Evolutionary conservation across 1,140 invertebrate genomes (phyloP).

Genomic region (Stenopsyche tienmushanensis): DNA sequence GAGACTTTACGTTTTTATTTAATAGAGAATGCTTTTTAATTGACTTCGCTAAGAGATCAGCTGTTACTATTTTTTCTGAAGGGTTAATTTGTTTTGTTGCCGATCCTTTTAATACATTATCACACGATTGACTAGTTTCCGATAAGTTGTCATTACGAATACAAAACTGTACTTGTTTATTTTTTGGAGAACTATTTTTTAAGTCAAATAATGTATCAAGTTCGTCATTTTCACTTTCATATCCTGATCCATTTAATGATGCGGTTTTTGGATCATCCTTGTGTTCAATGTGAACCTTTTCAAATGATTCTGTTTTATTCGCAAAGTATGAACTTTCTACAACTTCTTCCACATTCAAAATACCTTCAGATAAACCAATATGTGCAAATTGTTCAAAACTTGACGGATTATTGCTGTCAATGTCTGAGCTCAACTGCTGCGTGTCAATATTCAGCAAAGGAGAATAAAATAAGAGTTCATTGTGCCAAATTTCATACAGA

Average conservation of each 20-base stretch:
- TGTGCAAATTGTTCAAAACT: conserved; percentile 17
- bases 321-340: conserved; percentile 36
- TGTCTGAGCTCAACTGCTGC: conserved; percentile 44
- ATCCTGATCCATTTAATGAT: too few relatives aligned
- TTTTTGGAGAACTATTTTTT: too few relatives aligned
- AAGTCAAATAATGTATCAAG: too few relatives aligned
- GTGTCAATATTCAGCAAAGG: conserved; percentile 50
- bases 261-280: too few relatives aligned
- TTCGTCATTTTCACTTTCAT: too few relatives aligned
- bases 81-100: too few relatives aligned
- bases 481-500: conserved; percentile 49
- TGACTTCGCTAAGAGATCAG: conserved; percentile 47
- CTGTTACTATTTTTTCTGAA: conserved; percentile 39
- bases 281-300: too few relatives aligned
- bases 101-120: too few relatives aligned
- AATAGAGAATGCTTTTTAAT: conserved; percentile 51
- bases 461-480: conserved; percentile 50
- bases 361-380: not conserved
- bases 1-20: conserved; percentile 45
- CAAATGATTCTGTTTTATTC: too few relatives aligned
- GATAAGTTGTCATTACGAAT: too few relatives aligned
- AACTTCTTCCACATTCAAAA: conserved; percentile 19
- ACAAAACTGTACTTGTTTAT: too few relatives aligned
- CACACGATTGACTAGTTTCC: too few relatives aligned
- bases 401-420: conserved; percentile 26